Evolutionary conservation across 1,140 invertebrate genomes (phyloP).

Genomic region (Cyclargus thomasi): DNA sequence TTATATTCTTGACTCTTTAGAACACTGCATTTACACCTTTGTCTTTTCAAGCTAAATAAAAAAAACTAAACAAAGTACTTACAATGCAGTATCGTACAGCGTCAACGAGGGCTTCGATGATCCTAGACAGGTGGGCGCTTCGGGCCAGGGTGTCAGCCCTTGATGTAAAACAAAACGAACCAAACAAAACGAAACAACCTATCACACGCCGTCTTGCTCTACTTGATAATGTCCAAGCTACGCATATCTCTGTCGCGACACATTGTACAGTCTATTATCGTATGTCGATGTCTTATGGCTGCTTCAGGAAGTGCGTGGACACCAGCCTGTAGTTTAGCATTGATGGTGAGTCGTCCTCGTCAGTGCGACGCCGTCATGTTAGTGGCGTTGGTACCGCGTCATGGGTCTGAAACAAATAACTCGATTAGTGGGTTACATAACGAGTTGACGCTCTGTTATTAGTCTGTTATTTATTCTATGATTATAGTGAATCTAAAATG

Average conservation of each 20-base stretch:
- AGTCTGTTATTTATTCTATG: too few relatives aligned
- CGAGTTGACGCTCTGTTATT: too few relatives aligned
- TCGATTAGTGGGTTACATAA: neutral
- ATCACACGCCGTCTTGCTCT: slow-evolving; percentile 54
- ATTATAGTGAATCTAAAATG: too few relatives aligned
- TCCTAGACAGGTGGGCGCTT: slow-evolving; percentile 69
- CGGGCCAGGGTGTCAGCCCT: slow-evolving; percentile 67
- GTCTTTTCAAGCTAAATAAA: neutral
- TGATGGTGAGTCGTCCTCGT: slow-evolving; percentile 41
- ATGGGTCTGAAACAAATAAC: neutral
- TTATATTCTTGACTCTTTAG: too few relatives aligned
- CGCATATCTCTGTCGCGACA: slow-evolving; percentile 86
- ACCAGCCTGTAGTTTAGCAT: slow-evolving; percentile 92
- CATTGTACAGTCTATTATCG: slow-evolving; percentile 71
- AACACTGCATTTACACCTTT: too few relatives aligned
- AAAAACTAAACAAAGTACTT: slow-evolving; percentile 42
- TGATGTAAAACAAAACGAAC: slow-evolving; percentile 71
- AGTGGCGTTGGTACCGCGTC: neutral
- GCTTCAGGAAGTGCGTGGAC: slow-evolving; percentile 90
- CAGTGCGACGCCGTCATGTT: slow-evolving; percentile 5
- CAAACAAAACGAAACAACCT: slow-evolving; percentile 65
- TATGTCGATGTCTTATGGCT: slow-evolving; percentile 79
- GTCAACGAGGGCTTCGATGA: slow-evolving; percentile 70
- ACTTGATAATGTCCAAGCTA: slow-evolving; percentile 65
- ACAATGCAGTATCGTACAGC: slow-evolving; percentile 74